Percentiles rank a stretch among this genome's conserved stretches.
Evolutionary conservation across 2,888 invertebrate species (phyloP).

Genomic region (Gisinianus flammeolus): DNA sequence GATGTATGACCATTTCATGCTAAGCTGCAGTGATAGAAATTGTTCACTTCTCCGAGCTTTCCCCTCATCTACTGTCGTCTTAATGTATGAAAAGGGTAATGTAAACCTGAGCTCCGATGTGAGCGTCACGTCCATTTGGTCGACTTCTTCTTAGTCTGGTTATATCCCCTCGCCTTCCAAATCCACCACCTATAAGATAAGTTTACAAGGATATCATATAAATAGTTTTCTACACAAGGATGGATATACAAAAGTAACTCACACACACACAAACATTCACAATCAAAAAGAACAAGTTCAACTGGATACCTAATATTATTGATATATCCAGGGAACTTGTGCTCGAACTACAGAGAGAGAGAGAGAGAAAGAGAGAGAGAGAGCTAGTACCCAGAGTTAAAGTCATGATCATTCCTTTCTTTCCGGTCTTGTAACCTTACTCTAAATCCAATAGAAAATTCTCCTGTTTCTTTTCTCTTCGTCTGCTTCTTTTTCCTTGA

Average conservation of each 20-base stretch:
- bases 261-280: neutral
- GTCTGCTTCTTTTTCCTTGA: neutral
- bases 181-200: neutral
- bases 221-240: too few relatives aligned
- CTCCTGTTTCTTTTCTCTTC: neutral
- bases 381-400: neutral
- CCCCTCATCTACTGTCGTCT: slow-evolving; percentile 5
- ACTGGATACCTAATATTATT: too few relatives aligned
- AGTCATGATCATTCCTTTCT: slow-evolving; percentile 1
- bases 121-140: slow-evolving; percentile 32
- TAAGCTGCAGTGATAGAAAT: slow-evolving; percentile 19
- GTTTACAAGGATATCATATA: too few relatives aligned
- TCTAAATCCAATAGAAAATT: slow-evolving; percentile 20
- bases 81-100: slow-evolving; percentile 21
- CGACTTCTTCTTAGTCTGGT: neutral
- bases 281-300: too few relatives aligned
- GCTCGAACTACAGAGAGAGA: neutral
- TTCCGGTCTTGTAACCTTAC: neutral
- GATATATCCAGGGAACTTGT: neutral
- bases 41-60: slow-evolving; percentile 21
- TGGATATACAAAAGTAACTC: too few relatives aligned
- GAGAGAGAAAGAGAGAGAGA: neutral
- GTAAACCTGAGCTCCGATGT: slow-evolving; percentile 14
- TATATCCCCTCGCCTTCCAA: neutral
- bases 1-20: slow-evolving; percentile 33